These are phyloP conservation scores for Charanyca ferruginea DNA, from an alignment of 2,888 invertebrate genomes.

Conservation along the genomic window DNA sequence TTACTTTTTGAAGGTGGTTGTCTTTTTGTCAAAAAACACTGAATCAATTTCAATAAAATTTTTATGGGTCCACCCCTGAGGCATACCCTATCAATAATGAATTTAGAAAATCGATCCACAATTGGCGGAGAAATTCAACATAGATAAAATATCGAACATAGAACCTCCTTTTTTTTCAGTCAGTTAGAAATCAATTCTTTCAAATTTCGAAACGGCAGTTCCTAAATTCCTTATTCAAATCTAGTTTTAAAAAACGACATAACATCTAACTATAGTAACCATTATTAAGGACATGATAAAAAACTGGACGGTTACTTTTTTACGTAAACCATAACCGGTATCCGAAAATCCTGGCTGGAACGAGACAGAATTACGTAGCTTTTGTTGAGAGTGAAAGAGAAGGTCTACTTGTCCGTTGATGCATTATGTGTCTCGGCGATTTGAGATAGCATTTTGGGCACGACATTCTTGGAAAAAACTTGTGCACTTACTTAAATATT, in stretches of 20 bases:
- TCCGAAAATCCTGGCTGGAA: slow-evolving; percentile 48
- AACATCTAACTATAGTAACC: background rate
- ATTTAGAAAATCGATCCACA: too few relatives aligned
- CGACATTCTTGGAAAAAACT: background rate
- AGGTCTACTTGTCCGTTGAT: slow-evolving; percentile 38
- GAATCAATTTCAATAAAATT: too few relatives aligned
- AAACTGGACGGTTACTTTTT: slow-evolving; percentile 40
- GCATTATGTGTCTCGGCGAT: slow-evolving; percentile 44
- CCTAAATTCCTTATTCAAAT: background rate
- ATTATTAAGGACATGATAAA: slow-evolving; percentile 19
- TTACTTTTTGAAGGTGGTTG: too few relatives aligned
- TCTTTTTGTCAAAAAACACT: too few relatives aligned
- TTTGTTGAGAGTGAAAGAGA: slow-evolving; percentile 33
- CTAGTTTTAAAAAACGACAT: background rate
- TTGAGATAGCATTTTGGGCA: slow-evolving; percentile 27
- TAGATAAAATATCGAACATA: too few relatives aligned
- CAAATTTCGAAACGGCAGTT: too few relatives aligned
- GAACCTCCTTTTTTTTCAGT: too few relatives aligned
- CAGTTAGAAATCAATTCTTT: too few relatives aligned
- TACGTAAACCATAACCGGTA: slow-evolving; percentile 51
- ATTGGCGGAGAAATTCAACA: too few relatives aligned
- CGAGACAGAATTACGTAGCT: slow-evolving; percentile 19
- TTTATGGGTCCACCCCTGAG: too few relatives aligned
- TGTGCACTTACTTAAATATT: background rate
- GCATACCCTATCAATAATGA: too few relatives aligned